phyloP scores from a whole-genome alignment of 2,113 vertebrate genomes.

The Alethe castanea region DNA sequence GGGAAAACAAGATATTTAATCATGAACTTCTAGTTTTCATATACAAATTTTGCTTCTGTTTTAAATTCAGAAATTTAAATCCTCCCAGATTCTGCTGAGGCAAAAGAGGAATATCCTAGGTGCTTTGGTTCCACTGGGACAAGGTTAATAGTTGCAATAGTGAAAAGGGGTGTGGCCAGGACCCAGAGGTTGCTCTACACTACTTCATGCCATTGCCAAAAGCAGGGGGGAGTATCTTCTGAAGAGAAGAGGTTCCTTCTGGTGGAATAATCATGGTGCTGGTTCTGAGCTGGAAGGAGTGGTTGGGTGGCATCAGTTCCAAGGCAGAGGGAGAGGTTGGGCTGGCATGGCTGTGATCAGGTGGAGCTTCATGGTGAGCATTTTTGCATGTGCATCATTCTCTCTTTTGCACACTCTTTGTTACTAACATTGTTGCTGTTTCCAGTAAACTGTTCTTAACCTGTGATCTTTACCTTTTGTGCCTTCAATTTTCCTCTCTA shows the following conservation, averaged over 20 bases:
- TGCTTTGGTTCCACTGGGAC: not conserved
- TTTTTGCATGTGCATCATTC: not conserved
- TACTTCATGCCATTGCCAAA: not conserved
- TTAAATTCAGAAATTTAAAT: not conserved
- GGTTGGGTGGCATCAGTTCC: not conserved
- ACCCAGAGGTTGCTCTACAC: not conserved
- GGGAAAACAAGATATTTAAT: not conserved
- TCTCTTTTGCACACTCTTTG: not conserved
- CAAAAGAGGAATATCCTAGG: not conserved
- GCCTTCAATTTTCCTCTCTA: not conserved
- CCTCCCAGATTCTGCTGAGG: not conserved
- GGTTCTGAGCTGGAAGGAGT: not conserved
- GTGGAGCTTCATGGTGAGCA: not conserved
- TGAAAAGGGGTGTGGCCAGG: not conserved
- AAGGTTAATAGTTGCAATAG: not conserved
- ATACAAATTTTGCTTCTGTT: not conserved
- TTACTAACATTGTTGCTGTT: not conserved
- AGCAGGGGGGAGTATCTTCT: rapidly evolving
- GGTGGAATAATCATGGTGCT: rapidly evolving
- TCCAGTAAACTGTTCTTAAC: not conserved
- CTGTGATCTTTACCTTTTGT: not conserved
- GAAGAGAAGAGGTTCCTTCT: not conserved
- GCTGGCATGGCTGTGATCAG: not conserved
- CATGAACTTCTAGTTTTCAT: not conserved
- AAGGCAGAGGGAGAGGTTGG: not conserved